Conservation (phyloP, 2,797 vertebrate species). For the Melanotaenia boesemani region DNA sequence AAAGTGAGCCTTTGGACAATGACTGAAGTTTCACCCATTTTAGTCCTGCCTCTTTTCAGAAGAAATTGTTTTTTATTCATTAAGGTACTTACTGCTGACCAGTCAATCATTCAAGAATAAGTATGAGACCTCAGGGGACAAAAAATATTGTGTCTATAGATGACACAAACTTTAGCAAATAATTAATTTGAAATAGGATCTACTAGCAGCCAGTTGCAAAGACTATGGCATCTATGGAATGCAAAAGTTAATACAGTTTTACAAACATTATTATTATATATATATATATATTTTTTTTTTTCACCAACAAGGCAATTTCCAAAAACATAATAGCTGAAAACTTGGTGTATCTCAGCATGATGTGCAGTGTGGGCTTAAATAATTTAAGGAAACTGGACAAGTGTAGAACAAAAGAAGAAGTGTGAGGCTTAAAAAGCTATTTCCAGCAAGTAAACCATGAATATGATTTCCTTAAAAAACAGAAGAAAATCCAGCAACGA, state of each 20-base stretch:
- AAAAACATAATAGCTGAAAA: not conserved
- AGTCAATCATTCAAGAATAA: too few relatives aligned
- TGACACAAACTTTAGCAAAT: not conserved
- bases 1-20: too few relatives aligned
- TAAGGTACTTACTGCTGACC: too few relatives aligned
- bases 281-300: not conserved
- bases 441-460: not conserved
- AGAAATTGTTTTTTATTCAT: too few relatives aligned
- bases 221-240: not conserved
- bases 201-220: not conserved
- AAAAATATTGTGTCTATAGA: not conserved
- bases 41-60: too few relatives aligned
- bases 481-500: too few relatives aligned
- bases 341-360: not conserved
- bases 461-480: not conserved
- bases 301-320: not conserved
- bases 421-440: not conserved
- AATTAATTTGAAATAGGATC: not conserved
- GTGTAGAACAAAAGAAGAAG: not conserved
- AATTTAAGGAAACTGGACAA: not conserved
- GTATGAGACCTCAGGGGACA: not conserved
- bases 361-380: not conserved
- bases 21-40: too few relatives aligned
- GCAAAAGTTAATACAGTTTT: not conserved
- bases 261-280: not conserved